Evolutionary conservation across 2,888 invertebrate species (phyloP).

Genomic region (Phengaris arion): DNA sequence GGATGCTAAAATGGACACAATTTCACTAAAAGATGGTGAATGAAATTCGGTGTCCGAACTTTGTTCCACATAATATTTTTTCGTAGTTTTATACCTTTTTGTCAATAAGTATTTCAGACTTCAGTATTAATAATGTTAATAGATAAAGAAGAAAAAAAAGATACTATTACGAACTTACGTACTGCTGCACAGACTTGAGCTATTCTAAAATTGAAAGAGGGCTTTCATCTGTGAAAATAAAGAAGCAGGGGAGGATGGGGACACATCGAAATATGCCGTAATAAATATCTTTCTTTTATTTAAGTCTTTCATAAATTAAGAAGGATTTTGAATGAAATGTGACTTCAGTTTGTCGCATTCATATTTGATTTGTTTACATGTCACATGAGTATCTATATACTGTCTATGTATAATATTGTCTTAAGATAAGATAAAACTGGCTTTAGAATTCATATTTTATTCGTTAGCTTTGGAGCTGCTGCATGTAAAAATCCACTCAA

Average conservation of each 20-base stretch:
- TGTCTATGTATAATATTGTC: not conserved
- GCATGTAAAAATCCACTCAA: constrained; percentile 81
- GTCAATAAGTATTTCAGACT: not conserved
- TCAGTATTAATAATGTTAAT: constrained; percentile 2
- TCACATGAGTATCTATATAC: constrained; percentile 1
- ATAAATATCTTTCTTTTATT: too few species aligned
- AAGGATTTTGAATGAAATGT: too few species aligned
- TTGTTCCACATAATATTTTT: too few species aligned
- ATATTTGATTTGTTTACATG: not conserved
- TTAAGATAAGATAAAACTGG: constrained; percentile 19
- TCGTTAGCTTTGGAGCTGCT: constrained; percentile 83
- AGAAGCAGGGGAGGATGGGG: not conserved
- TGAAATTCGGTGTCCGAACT: constrained; percentile 18
- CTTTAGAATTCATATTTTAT: constrained; percentile 28
- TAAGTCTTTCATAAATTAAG: too few species aligned
- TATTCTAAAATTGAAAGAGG: too few species aligned
- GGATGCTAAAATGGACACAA: constrained; percentile 91
- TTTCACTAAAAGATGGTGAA: constrained; percentile 86
- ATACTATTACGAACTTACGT: not conserved
- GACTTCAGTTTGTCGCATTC: not conserved
- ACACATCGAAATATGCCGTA: too few species aligned
- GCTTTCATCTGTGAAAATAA: not conserved
- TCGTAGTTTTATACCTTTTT: not conserved
- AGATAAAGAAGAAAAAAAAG: too few species aligned
- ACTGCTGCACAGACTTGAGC: not conserved